Evolutionary conservation across 2,797 vertebrate genomes (phyloP).

Genomic region (Gadopsis bispinosus): DNA sequence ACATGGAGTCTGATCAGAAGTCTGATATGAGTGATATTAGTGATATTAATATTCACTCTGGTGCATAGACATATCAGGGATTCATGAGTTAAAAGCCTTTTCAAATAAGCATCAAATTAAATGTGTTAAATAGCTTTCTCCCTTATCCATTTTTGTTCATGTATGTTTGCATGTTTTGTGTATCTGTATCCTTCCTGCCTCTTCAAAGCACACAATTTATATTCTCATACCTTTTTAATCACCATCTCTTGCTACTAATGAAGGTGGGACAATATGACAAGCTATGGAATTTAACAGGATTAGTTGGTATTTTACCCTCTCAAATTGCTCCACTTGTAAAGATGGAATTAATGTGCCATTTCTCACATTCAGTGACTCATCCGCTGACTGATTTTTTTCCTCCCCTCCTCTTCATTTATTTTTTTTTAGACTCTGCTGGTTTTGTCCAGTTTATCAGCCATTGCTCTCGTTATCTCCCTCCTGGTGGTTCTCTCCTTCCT

Average conservation of each 20-base stretch:
- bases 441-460: constrained; percentile 85
- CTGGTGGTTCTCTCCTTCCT: constrained; percentile 86
- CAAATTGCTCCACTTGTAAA: constrained; percentile 45
- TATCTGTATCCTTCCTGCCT: not conserved
- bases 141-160: not conserved
- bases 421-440: constrained; percentile 84
- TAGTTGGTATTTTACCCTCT: constrained; percentile 50
- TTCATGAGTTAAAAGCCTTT: constrained; percentile 39
- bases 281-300: constrained; percentile 57
- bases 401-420: constrained; percentile 18
- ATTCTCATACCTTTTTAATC: constrained; percentile 48
- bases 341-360: constrained; percentile 52
- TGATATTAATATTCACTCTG: constrained; percentile 43
- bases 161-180: not conserved
- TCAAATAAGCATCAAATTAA: constrained; percentile 15
- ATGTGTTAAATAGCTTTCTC: not conserved
- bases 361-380: constrained; percentile 52
- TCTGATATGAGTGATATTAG: constrained; percentile 64
- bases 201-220: constrained; percentile 11
- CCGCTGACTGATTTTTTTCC: constrained; percentile 8
- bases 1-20: constrained; percentile 59
- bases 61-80: constrained; percentile 17
- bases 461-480: constrained; percentile 85
- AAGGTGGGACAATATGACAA: constrained; percentile 47
- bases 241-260: constrained; percentile 56